Percentiles rank a stretch among this genome's conserved stretches.
phyloP scores from a whole-genome alignment of 2,113 vertebrate species.

The Leptosomus discolor region DNA sequence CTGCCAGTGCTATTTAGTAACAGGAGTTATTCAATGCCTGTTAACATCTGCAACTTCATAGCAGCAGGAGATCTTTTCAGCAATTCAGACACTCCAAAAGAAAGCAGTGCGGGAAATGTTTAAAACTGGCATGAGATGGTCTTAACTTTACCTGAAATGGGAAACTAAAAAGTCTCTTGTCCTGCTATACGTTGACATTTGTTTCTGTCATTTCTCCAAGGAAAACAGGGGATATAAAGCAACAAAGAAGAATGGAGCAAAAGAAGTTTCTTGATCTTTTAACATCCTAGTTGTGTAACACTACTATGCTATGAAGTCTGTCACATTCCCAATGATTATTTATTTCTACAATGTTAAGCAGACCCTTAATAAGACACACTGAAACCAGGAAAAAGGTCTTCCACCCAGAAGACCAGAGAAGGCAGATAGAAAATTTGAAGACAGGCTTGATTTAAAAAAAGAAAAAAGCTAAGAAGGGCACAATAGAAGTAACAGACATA shows the following conservation, averaged over 20 bases:
- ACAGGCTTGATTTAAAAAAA: not conserved
- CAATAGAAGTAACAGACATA: not conserved
- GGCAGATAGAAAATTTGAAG: not conserved
- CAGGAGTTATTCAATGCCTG: not conserved
- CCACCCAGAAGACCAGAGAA: not conserved
- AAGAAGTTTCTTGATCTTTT: not conserved
- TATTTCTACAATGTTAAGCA: not conserved
- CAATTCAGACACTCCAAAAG: not conserved
- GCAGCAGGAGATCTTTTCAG: not conserved
- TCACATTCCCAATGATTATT: not conserved
- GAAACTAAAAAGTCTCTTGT: not conserved
- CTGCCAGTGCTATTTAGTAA: not conserved
- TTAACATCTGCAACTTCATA: not conserved
- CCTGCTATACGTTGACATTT: not conserved
- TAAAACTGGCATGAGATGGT: not conserved
- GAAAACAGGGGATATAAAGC: not conserved
- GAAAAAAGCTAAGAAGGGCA: not conserved
- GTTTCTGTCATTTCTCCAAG: not conserved
- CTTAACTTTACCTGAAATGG: not conserved
- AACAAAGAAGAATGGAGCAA: not conserved
- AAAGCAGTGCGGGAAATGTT: not conserved
- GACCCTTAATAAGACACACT: not conserved
- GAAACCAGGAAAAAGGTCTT: not conserved
- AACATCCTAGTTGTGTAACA: not conserved
- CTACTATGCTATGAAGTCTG: not conserved